These are phyloP conservation scores for Selene dorsalis DNA, from an alignment of 2,797 vertebrate species.

Conservation along the genomic window DNA sequence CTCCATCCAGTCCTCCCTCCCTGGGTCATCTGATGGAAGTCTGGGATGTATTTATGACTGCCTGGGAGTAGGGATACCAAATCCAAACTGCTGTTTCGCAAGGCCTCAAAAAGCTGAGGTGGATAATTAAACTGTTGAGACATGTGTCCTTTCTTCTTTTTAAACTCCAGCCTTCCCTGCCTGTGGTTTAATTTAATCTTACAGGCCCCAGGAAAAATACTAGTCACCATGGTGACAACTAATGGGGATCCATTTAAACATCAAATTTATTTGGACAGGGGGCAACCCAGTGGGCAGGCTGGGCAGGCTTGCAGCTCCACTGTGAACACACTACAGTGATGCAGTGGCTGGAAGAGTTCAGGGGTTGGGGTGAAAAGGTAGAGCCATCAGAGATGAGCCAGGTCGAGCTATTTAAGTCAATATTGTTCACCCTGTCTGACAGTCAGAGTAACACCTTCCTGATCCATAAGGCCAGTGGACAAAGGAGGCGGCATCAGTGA, in stretches of 20 bases:
- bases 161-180: constrained; percentile 59
- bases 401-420: constrained; percentile 82
- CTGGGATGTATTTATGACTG: constrained; percentile 69
- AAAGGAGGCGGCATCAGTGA: constrained; percentile 70
- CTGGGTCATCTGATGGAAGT: constrained; percentile 49
- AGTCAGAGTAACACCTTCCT: constrained; percentile 81
- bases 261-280: constrained; percentile 80
- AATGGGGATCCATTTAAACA: too few relatives aligned
- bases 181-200: constrained; percentile 80
- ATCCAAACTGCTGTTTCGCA: constrained; percentile 75
- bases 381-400: constrained; percentile 72
- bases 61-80: constrained; percentile 75
- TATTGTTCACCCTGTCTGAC: constrained; percentile 76
- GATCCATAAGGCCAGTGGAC: constrained; percentile 76
- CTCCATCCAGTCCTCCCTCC: constrained; percentile 16
- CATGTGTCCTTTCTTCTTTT: constrained; percentile 59
- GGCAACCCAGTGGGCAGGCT: constrained; percentile 60
- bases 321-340: constrained; percentile 43
- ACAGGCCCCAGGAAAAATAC: too few relatives aligned
- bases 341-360: constrained; percentile 60
- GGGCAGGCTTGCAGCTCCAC: constrained; percentile 68
- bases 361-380: constrained; percentile 72
- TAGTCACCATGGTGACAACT: too few relatives aligned
- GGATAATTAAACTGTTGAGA: constrained; percentile 81
- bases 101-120: constrained; percentile 77